Evolutionary conservation across 2,797 vertebrate species (phyloP).

Genomic region (Sylvilagus floridanus): DNA sequence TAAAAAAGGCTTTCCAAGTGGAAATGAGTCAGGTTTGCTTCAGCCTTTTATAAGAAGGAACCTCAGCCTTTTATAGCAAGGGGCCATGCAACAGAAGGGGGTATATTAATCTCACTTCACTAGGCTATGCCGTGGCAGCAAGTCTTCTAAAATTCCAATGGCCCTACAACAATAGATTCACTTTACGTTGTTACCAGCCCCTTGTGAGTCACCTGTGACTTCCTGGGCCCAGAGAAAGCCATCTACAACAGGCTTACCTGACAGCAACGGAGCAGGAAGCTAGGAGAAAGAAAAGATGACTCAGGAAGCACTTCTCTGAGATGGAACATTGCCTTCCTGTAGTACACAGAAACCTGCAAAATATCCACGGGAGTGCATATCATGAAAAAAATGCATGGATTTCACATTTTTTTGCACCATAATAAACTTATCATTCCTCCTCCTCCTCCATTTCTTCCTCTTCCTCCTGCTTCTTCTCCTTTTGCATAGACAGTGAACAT

Average conservation of each 20-base stretch:
- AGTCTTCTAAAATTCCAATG: not conserved
- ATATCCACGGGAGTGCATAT: too few species aligned
- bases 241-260: not conserved
- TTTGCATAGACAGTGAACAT: too few species aligned
- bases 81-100: not conserved
- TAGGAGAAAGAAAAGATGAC: not conserved
- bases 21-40: not conserved
- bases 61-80: not conserved
- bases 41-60: not conserved
- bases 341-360: too few species aligned
- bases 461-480: too few species aligned
- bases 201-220: not conserved
- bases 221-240: not conserved
- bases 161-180: not conserved
- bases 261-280: not conserved
- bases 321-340: not conserved
- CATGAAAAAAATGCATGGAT: too few species aligned
- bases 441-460: too few species aligned
- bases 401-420: too few species aligned
- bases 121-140: not conserved
- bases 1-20: not conserved
- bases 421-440: too few species aligned
- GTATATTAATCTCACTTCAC: not conserved
- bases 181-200: not conserved
- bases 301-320: not conserved